Evolutionary conservation across 1,140 invertebrate genomes (phyloP).

Genomic region (Heliconius nattereri): DNA sequence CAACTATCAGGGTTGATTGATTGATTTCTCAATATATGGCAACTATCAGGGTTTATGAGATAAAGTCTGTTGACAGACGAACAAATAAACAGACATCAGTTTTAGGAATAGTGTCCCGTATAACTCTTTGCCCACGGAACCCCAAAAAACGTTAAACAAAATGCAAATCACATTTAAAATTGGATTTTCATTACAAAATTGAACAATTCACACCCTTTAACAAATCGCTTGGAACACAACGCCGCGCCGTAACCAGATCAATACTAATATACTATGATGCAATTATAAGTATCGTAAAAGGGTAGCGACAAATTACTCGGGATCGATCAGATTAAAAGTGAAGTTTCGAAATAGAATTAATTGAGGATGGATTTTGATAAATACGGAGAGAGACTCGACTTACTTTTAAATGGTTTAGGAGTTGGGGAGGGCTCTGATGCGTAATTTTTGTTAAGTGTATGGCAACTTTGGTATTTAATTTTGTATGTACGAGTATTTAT

Average conservation of each 20-base stretch:
- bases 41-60: too few species aligned
- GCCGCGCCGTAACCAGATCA: conserved; percentile 52
- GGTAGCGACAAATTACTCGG: conserved; percentile 51
- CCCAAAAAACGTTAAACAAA: neutral
- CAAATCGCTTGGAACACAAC: conserved; percentile 46
- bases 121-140: neutral
- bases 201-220: conserved; percentile 42
- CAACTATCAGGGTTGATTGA: too few species aligned
- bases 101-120: too few species aligned
- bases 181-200: conserved; percentile 33
- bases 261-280: conserved; percentile 54
- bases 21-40: too few species aligned
- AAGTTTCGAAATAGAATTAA: conserved; percentile 68
- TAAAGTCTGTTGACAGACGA: too few species aligned
- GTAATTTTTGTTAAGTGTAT: conserved; percentile 16
- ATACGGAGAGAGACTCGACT: conserved; percentile 44
- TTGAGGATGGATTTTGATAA: conserved; percentile 66
- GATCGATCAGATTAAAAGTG: conserved; percentile 69
- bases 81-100: too few species aligned
- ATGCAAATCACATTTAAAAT: conserved; percentile 21
- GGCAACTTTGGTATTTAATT: neutral
- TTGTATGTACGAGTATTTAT: neutral
- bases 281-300: conserved; percentile 62
- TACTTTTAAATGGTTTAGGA: conserved; percentile 44
- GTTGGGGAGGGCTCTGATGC: conserved; percentile 5